phyloP scores from a whole-genome alignment of 1,140 invertebrate species.

The Drosophila paulistorum region DNA sequence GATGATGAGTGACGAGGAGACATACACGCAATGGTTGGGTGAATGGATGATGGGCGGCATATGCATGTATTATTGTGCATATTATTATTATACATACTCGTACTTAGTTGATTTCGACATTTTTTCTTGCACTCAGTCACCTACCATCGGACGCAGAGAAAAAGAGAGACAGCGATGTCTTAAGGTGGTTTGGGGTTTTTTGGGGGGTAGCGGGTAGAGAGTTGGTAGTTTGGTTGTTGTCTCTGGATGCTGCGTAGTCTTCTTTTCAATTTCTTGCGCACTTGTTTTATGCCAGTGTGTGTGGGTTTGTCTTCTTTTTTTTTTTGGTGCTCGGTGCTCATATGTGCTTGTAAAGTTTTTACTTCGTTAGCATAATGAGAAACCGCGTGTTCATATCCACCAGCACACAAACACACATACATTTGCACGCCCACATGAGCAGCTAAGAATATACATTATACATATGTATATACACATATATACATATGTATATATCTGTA shows the following conservation, averaged over 20 bases:
- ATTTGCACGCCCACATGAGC: constrained; percentile 15
- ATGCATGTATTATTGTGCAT: constrained; percentile 70
- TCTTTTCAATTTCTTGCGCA: constrained; percentile 57
- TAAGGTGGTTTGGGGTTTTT: too few relatives aligned
- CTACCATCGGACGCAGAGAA: too few relatives aligned
- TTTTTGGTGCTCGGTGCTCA: constrained; percentile 53
- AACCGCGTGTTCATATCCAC: constrained; percentile 79
- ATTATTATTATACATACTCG: constrained; percentile 74
- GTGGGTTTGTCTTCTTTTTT: constrained; percentile 19
- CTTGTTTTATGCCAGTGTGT: constrained; percentile 25
- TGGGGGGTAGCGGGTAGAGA: background rate
- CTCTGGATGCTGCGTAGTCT: constrained; percentile 62
- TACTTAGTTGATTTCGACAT: constrained; percentile 57
- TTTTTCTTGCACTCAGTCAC: background rate
- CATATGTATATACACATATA: constrained; percentile 2
- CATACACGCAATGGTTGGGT: constrained; percentile 28
- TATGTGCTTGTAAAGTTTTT: constrained; percentile 82
- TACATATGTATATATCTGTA: background rate
- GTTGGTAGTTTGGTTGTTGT: constrained; percentile 58
- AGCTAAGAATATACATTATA: constrained; percentile 47
- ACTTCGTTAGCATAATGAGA: constrained; percentile 82
- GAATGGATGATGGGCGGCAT: constrained; percentile 42
- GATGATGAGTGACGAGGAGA: background rate
- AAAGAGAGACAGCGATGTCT: too few relatives aligned
- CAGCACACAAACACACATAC: constrained; percentile 28